Base-by-base conservation (phyloP, 2,888 invertebrate species). In the Opisthograptis luteolata region DNA sequence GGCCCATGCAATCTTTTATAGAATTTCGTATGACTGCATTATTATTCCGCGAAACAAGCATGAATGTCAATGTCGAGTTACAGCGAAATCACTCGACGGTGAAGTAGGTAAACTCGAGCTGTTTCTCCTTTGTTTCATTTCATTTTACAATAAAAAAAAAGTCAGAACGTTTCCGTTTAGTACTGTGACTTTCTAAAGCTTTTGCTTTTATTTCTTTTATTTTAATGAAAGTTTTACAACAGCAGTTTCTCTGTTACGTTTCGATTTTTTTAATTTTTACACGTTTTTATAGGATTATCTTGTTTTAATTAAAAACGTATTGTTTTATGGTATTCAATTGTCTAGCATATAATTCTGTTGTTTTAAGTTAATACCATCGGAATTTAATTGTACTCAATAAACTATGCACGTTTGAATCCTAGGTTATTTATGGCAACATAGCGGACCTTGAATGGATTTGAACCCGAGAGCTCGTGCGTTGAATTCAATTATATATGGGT, bases 31-130 rank as follows among this genome's bases (percentile, higher is more conserved):
- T 71, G 64, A 55, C 60, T 60, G 55, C 40, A 49, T 37, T 49
- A 55, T 52, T 47, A 41, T 51, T 56, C 41, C 22, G 39, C 31
- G 45, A 60, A 55, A 49, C 54, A 30, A 43, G 42, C 65, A 66
- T 68, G 81, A 87, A 87, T 85, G 84, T 83, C 87, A 88, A 87
- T 84, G 84, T 81, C 84, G 62, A 13, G 54, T 73, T 69, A 62
- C 68, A 61, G 47, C 51, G 55, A 69, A 76, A 66, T 47, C 67
- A 68, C 28, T 75, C 55, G 59, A 71, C 60, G 55, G 70, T 70
- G 64, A 73, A 72, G 57, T 47, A 40, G 34, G 36, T 45, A 12
- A 24, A 39, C 9, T 41, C 12, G 28, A 31, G 27, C 17, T 10
- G 36, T 51, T 39, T 34, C 35, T 20, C 34, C 5, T 34, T 10